These are phyloP conservation scores for Podarcis cretensis DNA, from an alignment of 2,113 vertebrate species.

Conservation along the genomic window DNA sequence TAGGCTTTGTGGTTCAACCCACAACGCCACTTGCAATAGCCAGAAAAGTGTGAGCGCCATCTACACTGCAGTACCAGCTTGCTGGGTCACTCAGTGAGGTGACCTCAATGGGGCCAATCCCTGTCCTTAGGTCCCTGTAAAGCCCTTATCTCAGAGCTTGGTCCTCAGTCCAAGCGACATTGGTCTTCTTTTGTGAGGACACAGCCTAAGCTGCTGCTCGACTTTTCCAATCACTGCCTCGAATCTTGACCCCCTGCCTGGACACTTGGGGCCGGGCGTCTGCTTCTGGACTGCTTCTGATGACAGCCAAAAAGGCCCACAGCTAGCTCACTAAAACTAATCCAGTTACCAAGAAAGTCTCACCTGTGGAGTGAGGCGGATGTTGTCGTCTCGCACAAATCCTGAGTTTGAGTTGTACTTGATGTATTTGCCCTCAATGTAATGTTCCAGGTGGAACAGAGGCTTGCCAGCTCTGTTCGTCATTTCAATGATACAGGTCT, in stretches of 20 bases:
- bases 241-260: neutral
- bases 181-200: neutral
- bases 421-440: conserved; percentile 98
- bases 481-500: conserved; percentile 95
- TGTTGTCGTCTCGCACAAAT: conserved; percentile 94
- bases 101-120: neutral
- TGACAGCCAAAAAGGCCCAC: neutral
- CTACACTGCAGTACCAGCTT: neutral
- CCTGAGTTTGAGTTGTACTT: conserved; percentile 99
- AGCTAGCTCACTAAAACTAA: neutral
- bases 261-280: neutral
- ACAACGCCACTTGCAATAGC: neutral
- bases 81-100: neutral
- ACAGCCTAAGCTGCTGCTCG: neutral
- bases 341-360: neutral
- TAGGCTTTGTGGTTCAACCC: too few species aligned
- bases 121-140: neutral
- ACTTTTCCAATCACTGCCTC: too few species aligned
- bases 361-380: conserved; percentile 97
- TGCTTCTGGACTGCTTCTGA: neutral
- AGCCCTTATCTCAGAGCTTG: neutral
- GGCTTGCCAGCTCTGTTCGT: conserved; percentile 82
- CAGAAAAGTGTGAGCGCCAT: neutral
- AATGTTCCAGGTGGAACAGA: conserved; percentile 95
- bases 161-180: too few species aligned